phyloP scores from a whole-genome alignment of 1,140 invertebrate genomes.

The Eulimnadia texana region DNA sequence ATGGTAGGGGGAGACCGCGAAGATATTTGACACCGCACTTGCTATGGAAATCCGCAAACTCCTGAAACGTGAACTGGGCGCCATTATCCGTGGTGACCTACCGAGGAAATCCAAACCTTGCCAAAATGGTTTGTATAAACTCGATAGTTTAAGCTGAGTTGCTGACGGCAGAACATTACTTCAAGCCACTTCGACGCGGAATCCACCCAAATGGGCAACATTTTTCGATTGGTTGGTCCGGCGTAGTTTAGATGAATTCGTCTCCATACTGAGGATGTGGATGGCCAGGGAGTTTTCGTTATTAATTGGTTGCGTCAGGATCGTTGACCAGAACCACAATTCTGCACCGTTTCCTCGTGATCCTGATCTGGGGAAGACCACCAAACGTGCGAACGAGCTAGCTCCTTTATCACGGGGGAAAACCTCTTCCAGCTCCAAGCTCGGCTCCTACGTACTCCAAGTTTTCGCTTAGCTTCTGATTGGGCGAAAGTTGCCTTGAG shows the following conservation, averaged over 20 bases:
- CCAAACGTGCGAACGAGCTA: slow-evolving; percentile 36
- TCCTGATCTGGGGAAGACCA: slow-evolving; percentile 35
- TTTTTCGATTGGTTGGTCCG: slow-evolving; percentile 28
- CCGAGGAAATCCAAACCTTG: slow-evolving; percentile 28
- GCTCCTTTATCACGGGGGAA: slow-evolving; percentile 42
- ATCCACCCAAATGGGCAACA: slow-evolving; percentile 31
- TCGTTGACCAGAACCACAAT: slow-evolving; percentile 24
- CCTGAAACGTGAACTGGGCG: slow-evolving; percentile 28
- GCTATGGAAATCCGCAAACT: slow-evolving; percentile 29
- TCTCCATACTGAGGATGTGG: slow-evolving; percentile 29
- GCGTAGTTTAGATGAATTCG: slow-evolving; percentile 36
- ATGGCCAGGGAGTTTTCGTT: slow-evolving; percentile 26
- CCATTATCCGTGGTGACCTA: slow-evolving; percentile 31
- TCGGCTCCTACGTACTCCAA: too few species aligned
- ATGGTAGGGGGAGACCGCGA: slow-evolving; percentile 18
- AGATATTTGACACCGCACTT: slow-evolving; percentile 26
- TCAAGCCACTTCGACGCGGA: slow-evolving; percentile 30
- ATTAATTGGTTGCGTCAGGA: slow-evolving; percentile 19
- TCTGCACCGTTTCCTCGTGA: slow-evolving; percentile 23
- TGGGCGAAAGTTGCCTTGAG: too few species aligned
- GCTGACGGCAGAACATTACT: slow-evolving; percentile 20
- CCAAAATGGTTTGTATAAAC: slow-evolving; percentile 26
- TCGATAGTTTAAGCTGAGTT: slow-evolving; percentile 20
- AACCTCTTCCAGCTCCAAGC: too few species aligned
- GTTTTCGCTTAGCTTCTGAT: too few species aligned